phyloP scores from a whole-genome alignment of 1,140 invertebrate species.

The Lordiphosa collinella region DNA sequence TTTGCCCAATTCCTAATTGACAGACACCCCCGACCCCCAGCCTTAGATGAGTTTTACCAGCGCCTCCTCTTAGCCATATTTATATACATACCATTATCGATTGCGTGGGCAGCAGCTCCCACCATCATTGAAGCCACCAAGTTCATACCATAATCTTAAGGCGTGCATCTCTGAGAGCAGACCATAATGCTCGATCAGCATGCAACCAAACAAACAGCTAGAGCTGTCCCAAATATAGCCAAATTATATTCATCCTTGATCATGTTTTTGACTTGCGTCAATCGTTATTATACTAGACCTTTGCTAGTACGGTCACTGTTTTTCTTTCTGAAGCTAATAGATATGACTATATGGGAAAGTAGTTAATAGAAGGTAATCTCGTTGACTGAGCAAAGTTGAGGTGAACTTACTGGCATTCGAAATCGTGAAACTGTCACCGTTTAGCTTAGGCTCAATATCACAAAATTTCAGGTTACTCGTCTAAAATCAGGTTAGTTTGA shows the following conservation, averaged over 20 bases:
- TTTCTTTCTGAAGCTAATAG: too few species aligned
- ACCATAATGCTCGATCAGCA: conserved; percentile 6
- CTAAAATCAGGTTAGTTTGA: too few species aligned
- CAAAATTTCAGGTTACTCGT: too few species aligned
- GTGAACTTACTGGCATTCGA: too few species aligned
- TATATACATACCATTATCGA: conserved; percentile 39
- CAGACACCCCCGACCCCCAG: neutral
- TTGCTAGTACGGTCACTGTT: too few species aligned
- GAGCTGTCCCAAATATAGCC: neutral
- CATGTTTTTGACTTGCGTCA: neutral
- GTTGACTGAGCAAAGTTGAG: too few species aligned
- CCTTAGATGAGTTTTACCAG: neutral
- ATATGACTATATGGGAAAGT: too few species aligned
- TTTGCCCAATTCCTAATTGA: conserved; percentile 26
- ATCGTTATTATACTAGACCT: neutral
- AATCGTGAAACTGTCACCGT: too few species aligned
- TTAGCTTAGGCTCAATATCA: too few species aligned
- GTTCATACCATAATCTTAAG: neutral
- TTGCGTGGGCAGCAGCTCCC: conserved; percentile 36
- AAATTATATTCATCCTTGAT: neutral
- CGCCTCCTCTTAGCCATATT: conserved; percentile 24
- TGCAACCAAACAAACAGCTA: conserved; percentile 12
- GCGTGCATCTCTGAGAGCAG: neutral
- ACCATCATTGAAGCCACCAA: neutral
- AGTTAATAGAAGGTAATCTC: too few species aligned